Percentiles rank a stretch among this genome's conserved stretches.
Evolutionary conservation across 1,140 invertebrate genomes (phyloP).

Genomic region (Micrasema minimum): DNA sequence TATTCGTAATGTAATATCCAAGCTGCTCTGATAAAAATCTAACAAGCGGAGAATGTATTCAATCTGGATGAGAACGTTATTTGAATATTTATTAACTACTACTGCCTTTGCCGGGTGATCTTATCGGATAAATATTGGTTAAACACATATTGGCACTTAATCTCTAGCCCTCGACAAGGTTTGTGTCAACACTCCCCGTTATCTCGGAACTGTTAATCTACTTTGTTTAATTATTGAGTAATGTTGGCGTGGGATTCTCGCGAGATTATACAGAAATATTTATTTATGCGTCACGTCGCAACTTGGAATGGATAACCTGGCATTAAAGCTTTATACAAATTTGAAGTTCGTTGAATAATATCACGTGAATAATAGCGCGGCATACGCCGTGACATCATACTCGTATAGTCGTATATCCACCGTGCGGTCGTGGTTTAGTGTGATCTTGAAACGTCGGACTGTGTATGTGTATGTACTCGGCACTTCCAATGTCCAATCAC

Average conservation of each 20-base stretch:
- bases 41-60: constrained; percentile 36
- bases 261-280: constrained; percentile 1
- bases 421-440: too few relatives aligned
- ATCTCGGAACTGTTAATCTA: constrained; percentile 21
- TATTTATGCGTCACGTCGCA: constrained; percentile 9
- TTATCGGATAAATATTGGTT: constrained; percentile 34
- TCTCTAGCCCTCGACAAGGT: constrained; percentile 18
- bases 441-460: too few relatives aligned
- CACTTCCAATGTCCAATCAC: neutral
- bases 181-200: constrained; percentile 27
- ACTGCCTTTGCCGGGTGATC: constrained; percentile 20
- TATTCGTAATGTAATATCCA: constrained; percentile 37
- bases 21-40: constrained; percentile 41
- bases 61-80: constrained; percentile 32
- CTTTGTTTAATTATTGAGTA: constrained; percentile 19
- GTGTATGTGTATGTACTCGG: too few relatives aligned
- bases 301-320: too few relatives aligned
- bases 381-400: too few relatives aligned
- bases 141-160: constrained; percentile 28
- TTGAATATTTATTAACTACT: constrained; percentile 44
- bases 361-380: too few relatives aligned
- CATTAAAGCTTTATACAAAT: too few relatives aligned
- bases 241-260: constrained; percentile 4
- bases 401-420: too few relatives aligned
- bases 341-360: too few relatives aligned